Conservation (phyloP, 2,888 invertebrate genomes). For the Lochmaea crataegi region DNA sequence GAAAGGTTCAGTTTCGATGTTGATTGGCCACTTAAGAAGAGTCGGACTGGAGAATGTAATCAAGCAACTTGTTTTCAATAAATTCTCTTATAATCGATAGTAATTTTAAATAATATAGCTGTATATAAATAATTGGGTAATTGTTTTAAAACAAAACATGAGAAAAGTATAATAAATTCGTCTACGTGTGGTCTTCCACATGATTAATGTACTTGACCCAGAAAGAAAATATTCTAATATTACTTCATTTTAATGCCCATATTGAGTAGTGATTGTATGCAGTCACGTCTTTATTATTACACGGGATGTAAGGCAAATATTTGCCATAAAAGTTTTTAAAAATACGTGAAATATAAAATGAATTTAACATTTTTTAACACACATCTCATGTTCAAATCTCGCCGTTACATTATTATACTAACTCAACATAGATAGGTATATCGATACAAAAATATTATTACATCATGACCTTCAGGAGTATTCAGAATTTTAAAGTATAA, state of each 20-base stretch:
- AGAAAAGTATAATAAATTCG: neutral
- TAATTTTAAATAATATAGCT: too few relatives aligned
- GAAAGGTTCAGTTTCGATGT: too few relatives aligned
- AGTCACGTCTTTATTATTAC: neutral
- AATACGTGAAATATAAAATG: neutral
- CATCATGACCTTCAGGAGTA: neutral
- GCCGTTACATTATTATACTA: neutral
- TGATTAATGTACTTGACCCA: neutral
- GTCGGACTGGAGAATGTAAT: too few relatives aligned
- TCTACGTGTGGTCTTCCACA: neutral
- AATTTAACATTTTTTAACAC: neutral
- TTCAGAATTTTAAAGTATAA: neutral
- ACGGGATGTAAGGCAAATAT: neutral
- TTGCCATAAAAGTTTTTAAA: too few relatives aligned
- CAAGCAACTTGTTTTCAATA: too few relatives aligned
- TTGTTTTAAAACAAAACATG: too few relatives aligned
- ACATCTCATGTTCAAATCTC: neutral
- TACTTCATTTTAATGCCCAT: conserved; percentile 3
- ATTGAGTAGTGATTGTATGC: neutral
- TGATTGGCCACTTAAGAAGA: too few relatives aligned
- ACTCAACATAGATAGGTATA: neutral
- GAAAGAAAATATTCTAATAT: neutral
- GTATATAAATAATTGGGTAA: too few relatives aligned
- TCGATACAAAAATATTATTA: neutral
- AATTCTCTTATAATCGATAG: too few relatives aligned